Conservation (phyloP, 2,888 invertebrate species). For the Cremastobaeus sp. region DNA sequence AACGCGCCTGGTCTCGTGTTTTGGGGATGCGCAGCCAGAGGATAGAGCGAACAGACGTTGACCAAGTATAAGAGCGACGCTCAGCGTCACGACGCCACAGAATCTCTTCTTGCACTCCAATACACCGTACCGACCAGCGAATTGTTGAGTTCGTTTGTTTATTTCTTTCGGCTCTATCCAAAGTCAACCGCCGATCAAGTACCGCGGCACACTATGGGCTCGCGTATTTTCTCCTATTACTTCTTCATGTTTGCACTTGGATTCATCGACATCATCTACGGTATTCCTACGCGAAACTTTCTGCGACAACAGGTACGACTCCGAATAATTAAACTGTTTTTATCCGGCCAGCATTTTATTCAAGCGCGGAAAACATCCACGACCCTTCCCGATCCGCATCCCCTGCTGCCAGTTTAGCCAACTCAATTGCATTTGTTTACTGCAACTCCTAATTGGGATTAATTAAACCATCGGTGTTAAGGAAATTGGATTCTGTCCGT, state of each 20-base stretch:
- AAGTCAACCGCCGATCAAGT: constrained; percentile 3
- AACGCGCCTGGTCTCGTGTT: constrained; percentile 56
- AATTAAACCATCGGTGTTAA: constrained; percentile 9
- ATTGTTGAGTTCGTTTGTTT: constrained; percentile 17
- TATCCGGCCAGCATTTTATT: too few species aligned
- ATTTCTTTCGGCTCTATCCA: constrained; percentile 10
- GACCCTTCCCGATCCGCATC: too few species aligned
- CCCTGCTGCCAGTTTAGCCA: too few species aligned
- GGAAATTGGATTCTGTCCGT: too few species aligned
- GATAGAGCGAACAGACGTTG: constrained; percentile 56
- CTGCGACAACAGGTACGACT: constrained; percentile 47
- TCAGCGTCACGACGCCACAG: constrained; percentile 59
- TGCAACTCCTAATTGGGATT: constrained; percentile 5
- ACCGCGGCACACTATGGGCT: constrained; percentile 10
- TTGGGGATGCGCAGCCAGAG: constrained; percentile 62
- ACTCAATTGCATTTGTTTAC: constrained; percentile 9
- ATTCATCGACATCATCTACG: constrained; percentile 34
- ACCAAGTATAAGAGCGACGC: constrained; percentile 59
- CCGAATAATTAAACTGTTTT: too few species aligned
- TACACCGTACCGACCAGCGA: constrained; percentile 18
- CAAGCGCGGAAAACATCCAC: too few species aligned
- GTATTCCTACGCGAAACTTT: constrained; percentile 33
- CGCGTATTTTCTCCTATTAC: constrained; percentile 16
- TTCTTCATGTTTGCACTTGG: constrained; percentile 27
- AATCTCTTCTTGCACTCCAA: constrained; percentile 52